Base-by-base conservation (phyloP, 2,888 invertebrate species). In the Cheilosia variabilis region DNA sequence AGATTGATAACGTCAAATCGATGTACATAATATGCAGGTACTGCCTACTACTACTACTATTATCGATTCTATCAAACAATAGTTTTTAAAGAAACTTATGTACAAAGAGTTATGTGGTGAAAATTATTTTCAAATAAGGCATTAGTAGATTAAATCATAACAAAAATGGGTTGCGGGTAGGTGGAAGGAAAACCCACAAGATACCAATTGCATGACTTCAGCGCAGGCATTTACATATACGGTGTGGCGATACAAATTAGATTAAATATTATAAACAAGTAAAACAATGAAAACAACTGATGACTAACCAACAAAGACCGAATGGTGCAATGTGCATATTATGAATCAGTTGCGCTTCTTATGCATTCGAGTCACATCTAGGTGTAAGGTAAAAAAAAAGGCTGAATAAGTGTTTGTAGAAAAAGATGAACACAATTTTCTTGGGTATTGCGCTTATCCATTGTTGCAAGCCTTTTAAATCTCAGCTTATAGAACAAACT, bases 211-310 rank as follows among this genome's bases (percentile, higher is more conserved):
- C 43, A 27, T 57, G 17, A 47, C 47, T 57, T 13, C 45, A 31
- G 34, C 57, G 50, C 58, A 71, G 24, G 9, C 24, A 41, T 24
- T 22, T 22, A 17, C 17, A 37, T 47, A 1, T 47, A 17, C 45
- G 43, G 34, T 43, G 9, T 22, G 13, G 13, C 52, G 10, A 3
- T 31, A 24, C 15, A 47, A 73, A 73, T 73, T 73, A 37, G 55
- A 73, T 73, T 73, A 73, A 52, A 50, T 31, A n/a, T 17, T 45
- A 45, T 37, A 72, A 63, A 73, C 4, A 47, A 37, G 17, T n/a
- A n/a, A 69, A 57, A 37, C 57, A 57, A 69, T 45, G 69, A 47
- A 57, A 47, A 37, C 4, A 4, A 37, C 17, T 72, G 4, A 24
- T 15, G 22, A 43, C 41, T 41, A 60, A 43, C 41, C 27, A 72